These are phyloP conservation scores for Tringa solitaria DNA, from an alignment of 2,113 vertebrate genomes.

Conservation along the genomic window DNA sequence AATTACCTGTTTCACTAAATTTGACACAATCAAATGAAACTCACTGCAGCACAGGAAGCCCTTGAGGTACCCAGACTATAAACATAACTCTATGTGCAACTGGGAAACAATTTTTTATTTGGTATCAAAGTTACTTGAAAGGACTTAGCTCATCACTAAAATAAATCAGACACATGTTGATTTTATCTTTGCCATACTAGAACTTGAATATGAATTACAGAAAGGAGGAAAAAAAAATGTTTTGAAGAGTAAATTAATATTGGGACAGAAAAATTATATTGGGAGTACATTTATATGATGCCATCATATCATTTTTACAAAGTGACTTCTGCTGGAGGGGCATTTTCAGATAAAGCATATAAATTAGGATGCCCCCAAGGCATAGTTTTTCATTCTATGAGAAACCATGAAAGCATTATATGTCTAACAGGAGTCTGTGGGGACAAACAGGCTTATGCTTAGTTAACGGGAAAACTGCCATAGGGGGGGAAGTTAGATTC, in stretches of 20 bases:
- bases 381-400: constrained; percentile 2
- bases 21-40: constrained; percentile 26
- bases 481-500: constrained; percentile 13
- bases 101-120: constrained; percentile 35
- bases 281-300: neutral
- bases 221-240: neutral
- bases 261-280: neutral
- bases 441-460: constrained; percentile 19
- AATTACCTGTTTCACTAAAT: constrained; percentile 49
- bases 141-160: neutral
- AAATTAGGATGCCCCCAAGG: neutral
- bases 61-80: constrained; percentile 1
- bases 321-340: neutral
- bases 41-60: neutral
- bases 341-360: constrained; percentile 43
- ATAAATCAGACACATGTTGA: constrained; percentile 21
- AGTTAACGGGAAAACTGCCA: constrained; percentile 54
- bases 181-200: constrained; percentile 17
- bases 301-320: neutral
- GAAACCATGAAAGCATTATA: neutral
- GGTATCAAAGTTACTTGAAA: constrained; percentile 32
- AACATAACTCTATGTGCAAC: neutral
- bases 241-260: constrained; percentile 14
- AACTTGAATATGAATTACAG: constrained; percentile 10
- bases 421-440: constrained; percentile 24